phyloP scores from a whole-genome alignment of 2,888 invertebrate genomes.

The Lasioglossum vierecki region DNA sequence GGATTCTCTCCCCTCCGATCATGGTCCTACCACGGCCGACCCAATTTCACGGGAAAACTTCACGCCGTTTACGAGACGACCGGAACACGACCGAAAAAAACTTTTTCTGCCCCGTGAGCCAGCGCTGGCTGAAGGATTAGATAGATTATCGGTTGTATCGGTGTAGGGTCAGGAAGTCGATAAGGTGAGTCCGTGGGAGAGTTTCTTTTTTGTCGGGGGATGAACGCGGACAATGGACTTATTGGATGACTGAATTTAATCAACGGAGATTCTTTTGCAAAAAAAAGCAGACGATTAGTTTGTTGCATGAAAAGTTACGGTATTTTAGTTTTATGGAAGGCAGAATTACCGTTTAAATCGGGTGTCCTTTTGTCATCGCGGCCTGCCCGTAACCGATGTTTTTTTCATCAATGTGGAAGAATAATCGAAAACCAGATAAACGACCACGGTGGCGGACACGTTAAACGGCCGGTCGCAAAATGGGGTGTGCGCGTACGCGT shows the following conservation, averaged over 20 bases:
- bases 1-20: constrained; percentile 25
- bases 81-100: constrained; percentile 61
- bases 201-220: constrained; percentile 54
- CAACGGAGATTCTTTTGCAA: constrained; percentile 2
- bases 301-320: neutral
- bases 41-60: constrained; percentile 70
- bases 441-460: constrained; percentile 48
- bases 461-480: constrained; percentile 39
- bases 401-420: constrained; percentile 37
- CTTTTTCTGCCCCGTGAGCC: constrained; percentile 78
- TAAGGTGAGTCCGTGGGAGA: constrained; percentile 54
- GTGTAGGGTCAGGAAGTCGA: constrained; percentile 60
- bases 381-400: constrained; percentile 11
- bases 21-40: constrained; percentile 25
- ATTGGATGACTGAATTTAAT: constrained; percentile 50
- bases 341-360: neutral
- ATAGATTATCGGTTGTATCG: constrained; percentile 80
- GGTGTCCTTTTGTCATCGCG: neutral
- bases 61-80: constrained; percentile 72
- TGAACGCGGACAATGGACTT: constrained; percentile 48
- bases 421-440: constrained; percentile 55
- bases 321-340: neutral
- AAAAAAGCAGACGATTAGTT: neutral
- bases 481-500: constrained; percentile 27
- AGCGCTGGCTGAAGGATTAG: constrained; percentile 78